phyloP scores from a whole-genome alignment of 2,113 vertebrate genomes.

The Gobius niger region DNA sequence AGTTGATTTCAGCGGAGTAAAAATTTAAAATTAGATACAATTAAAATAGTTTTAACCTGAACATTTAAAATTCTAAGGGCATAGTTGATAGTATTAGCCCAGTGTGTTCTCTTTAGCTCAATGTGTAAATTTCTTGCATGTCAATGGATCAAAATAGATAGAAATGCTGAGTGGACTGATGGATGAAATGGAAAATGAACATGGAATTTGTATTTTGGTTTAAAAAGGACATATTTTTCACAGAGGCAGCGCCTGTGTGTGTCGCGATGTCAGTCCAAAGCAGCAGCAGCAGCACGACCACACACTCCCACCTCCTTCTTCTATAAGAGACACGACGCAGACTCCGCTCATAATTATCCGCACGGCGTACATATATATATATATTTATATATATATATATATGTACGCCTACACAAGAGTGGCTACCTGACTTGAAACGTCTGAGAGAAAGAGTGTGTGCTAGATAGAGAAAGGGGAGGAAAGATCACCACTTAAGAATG shows the following conservation, averaged over 20 bases:
- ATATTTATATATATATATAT: no score
- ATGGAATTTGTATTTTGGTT: conserved; percentile 16
- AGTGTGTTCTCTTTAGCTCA: background rate
- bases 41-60: no score
- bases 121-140: background rate
- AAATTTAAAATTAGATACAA: background rate
- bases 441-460: conserved; percentile 45
- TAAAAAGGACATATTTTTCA: conserved; percentile 40
- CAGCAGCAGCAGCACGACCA: conserved; percentile 38
- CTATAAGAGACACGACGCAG: conserved; percentile 59
- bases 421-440: conserved; percentile 60
- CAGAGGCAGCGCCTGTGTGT: conserved; percentile 58
- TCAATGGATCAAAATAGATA: background rate
- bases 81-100: no score
- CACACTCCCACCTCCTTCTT: conserved; percentile 63
- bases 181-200: background rate
- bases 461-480: conserved; percentile 53
- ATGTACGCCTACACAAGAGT: conserved; percentile 59
- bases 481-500: conserved; percentile 63
- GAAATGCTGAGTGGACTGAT: background rate
- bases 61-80: no score
- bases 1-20: background rate
- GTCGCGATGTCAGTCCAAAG: conserved; percentile 42
- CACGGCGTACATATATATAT: conserved; percentile 20
- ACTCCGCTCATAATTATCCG: conserved; percentile 68